Conservation (phyloP, 2,888 invertebrate genomes). For the Isoperla grammatica region DNA sequence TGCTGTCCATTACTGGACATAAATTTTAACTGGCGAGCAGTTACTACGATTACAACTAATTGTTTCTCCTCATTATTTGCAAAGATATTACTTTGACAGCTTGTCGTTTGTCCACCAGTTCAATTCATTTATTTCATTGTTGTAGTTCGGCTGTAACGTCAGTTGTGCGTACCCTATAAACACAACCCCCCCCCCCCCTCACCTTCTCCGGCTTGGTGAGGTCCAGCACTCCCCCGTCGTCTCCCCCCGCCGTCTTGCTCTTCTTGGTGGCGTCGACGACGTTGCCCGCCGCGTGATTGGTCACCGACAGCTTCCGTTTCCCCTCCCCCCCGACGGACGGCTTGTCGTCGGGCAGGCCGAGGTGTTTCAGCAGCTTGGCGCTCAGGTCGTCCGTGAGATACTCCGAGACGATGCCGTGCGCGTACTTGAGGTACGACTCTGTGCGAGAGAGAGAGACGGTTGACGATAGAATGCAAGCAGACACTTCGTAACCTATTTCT, state of each 20-base stretch:
- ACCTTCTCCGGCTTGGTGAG: conserved; percentile 43
- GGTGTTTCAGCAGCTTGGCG: conserved; percentile 55
- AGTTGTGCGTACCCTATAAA: too few relatives aligned
- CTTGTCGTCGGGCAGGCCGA: conserved; percentile 58
- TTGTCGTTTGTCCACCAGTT: too few relatives aligned
- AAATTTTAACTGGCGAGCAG: too few relatives aligned
- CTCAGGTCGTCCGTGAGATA: conserved; percentile 67
- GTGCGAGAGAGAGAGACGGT: conserved; percentile 37
- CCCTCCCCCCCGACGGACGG: conserved; percentile 1
- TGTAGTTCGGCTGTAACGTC: too few relatives aligned
- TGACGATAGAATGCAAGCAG: too few relatives aligned
- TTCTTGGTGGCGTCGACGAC: conserved; percentile 24
- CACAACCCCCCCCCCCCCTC: too few relatives aligned
- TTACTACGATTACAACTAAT: too few relatives aligned
- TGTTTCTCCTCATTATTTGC: too few relatives aligned
- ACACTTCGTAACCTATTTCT: too few relatives aligned
- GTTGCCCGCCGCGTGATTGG: conserved; percentile 38
- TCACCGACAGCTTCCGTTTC: conserved; percentile 21
- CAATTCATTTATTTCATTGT: too few relatives aligned
- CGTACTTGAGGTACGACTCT: conserved; percentile 65
- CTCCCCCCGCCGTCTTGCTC: conserved; percentile 21
- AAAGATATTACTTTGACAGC: too few relatives aligned
- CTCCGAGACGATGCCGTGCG: conserved; percentile 72
- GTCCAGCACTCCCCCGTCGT: conserved; percentile 36
- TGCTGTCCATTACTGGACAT: too few relatives aligned